A percentile compares a stretch with the other conserved stretches of the same genome.
Conservation (phyloP, 2,888 invertebrate genomes). For the Tetramorium bicarinatum region DNA sequence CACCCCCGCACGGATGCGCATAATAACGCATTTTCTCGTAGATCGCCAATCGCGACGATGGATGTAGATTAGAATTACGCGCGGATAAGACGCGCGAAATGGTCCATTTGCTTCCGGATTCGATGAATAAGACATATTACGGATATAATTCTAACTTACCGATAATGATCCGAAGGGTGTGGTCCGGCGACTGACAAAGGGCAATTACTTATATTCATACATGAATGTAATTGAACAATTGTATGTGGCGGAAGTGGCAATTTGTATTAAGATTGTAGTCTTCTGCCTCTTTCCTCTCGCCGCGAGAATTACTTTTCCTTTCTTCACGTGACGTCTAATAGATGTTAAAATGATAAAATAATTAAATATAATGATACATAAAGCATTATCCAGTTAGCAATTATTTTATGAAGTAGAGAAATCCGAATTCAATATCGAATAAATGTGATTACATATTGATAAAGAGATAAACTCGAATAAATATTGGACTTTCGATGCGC, state of each 20-base stretch:
- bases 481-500: neutral
- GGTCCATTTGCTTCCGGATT: conserved; percentile 16
- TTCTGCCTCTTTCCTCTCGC: neutral
- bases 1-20: neutral
- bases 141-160: conserved; percentile 16
- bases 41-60: conserved; percentile 13
- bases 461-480: neutral
- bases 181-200: neutral
- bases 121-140: neutral
- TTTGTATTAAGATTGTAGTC: conserved; percentile 5
- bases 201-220: conserved; percentile 13
- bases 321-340: neutral
- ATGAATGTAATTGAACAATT: conserved; percentile 32
- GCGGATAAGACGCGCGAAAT: neutral
- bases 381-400: neutral
- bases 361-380: neutral
- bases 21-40: neutral
- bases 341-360: conserved; percentile 22
- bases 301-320: conserved; percentile 1
- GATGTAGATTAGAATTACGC: conserved; percentile 19
- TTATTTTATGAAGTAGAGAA: neutral
- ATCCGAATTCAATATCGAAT: neutral
- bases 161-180: conserved; percentile 35
- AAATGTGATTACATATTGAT: neutral
- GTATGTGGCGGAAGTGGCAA: neutral